phyloP scores from a whole-genome alignment of 2,888 invertebrate species.

The Spodoptera exigua region DNA sequence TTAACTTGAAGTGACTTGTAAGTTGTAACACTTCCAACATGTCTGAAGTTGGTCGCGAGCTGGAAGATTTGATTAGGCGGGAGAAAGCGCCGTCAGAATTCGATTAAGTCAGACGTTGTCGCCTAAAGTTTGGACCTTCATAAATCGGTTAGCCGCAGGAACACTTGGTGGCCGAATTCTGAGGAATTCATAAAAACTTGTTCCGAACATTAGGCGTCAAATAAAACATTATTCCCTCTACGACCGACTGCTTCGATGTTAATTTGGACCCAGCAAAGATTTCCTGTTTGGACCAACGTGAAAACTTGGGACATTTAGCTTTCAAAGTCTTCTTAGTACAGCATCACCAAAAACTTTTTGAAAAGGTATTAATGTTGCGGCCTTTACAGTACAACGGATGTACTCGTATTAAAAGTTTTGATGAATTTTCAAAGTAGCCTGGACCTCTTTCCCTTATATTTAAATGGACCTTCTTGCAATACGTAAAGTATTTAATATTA shows the following conservation, averaged over 20 bases:
- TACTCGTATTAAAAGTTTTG: conserved; percentile 53
- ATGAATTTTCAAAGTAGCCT: conserved; percentile 40
- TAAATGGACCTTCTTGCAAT: conserved; percentile 12
- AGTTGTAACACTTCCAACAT: conserved; percentile 52
- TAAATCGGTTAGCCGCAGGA: conserved; percentile 64
- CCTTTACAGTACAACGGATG: conserved; percentile 41
- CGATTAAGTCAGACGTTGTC: conserved; percentile 66
- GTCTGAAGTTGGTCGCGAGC: conserved; percentile 53
- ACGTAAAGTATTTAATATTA: conserved; percentile 10
- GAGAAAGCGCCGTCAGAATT: conserved; percentile 64
- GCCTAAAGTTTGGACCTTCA: conserved; percentile 61
- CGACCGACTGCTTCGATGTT: conserved; percentile 27
- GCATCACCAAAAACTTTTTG: conserved; percentile 44
- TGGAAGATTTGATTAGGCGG: conserved; percentile 66
- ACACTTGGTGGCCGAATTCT: conserved; percentile 54
- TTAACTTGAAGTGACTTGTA: conserved; percentile 41
- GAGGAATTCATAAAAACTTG: conserved; percentile 59
- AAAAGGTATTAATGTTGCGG: conserved; percentile 47
- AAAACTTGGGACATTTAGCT: conserved; percentile 45
- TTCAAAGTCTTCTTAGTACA: conserved; percentile 26
- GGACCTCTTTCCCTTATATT: conserved; percentile 9
- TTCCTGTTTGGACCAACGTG: conserved; percentile 38
- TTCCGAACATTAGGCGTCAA: conserved; percentile 25
- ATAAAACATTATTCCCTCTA: conserved; percentile 36
- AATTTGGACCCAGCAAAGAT: conserved; percentile 39